Conservation (phyloP, 2,113 vertebrate genomes). For the Dipodomys merriami region DNA sequence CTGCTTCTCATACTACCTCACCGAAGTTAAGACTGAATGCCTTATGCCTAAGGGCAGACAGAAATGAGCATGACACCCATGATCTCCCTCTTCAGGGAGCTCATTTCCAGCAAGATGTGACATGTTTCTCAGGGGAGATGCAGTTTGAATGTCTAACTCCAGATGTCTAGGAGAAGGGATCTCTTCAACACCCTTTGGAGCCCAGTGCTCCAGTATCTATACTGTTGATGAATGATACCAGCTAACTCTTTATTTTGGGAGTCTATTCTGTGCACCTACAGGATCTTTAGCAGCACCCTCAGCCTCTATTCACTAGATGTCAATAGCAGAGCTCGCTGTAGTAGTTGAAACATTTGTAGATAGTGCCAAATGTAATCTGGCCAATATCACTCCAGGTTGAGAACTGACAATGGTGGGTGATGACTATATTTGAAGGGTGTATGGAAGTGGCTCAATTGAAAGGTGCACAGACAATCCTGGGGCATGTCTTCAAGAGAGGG, state of each 20-base stretch:
- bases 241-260: background rate
- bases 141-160: background rate
- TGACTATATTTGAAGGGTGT: background rate
- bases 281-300: background rate
- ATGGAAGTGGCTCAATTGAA: background rate
- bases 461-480: background rate
- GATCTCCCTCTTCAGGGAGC: background rate
- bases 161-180: background rate
- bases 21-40: background rate
- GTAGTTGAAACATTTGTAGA: background rate
- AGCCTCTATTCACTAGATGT: background rate
- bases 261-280: background rate
- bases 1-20: fast-evolving
- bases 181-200: background rate
- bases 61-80: background rate
- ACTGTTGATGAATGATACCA: background rate
- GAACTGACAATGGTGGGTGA: background rate
- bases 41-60: background rate
- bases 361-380: background rate
- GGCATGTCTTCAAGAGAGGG: background rate
- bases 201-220: background rate
- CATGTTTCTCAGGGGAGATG: background rate
- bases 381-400: background rate
- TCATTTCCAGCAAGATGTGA: background rate
- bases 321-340: background rate